phyloP scores from a whole-genome alignment of 2,797 vertebrate species.

The Cygnus olor region DNA sequence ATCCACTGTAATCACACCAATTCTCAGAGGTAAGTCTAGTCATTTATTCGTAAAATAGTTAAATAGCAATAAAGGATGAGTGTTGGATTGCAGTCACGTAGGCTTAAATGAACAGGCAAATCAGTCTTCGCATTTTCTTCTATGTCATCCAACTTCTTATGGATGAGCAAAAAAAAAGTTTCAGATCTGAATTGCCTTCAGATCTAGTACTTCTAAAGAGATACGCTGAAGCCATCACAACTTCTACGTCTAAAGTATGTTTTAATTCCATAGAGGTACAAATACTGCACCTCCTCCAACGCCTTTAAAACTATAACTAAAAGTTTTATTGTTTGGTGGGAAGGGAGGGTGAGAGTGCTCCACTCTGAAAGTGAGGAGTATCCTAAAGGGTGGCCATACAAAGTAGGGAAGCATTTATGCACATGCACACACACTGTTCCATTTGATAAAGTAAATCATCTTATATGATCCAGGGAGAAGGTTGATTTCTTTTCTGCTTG shows the following conservation, averaged over 20 bases:
- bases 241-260: rapidly evolving
- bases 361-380: background rate
- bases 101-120: background rate
- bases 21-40: constrained; percentile 86
- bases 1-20: constrained; percentile 93
- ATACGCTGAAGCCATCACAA: background rate
- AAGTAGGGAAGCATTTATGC: background rate
- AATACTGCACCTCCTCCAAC: background rate
- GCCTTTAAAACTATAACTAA: background rate
- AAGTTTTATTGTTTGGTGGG: background rate
- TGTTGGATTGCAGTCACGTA: background rate
- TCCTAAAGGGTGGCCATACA: background rate
- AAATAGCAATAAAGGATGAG: background rate
- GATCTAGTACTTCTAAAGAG: background rate
- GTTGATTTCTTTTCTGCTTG: background rate
- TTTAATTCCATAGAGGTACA: background rate
- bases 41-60: background rate
- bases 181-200: background rate
- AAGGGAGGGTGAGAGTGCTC: background rate
- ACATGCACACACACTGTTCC: background rate
- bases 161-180: background rate
- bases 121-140: background rate
- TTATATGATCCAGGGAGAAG: background rate
- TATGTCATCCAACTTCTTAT: background rate
- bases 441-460: background rate